Percentiles rank a stretch among this genome's conserved stretches.
Evolutionary conservation across 2,797 vertebrate genomes (phyloP).

Genomic region (Holocentrus rufus): DNA sequence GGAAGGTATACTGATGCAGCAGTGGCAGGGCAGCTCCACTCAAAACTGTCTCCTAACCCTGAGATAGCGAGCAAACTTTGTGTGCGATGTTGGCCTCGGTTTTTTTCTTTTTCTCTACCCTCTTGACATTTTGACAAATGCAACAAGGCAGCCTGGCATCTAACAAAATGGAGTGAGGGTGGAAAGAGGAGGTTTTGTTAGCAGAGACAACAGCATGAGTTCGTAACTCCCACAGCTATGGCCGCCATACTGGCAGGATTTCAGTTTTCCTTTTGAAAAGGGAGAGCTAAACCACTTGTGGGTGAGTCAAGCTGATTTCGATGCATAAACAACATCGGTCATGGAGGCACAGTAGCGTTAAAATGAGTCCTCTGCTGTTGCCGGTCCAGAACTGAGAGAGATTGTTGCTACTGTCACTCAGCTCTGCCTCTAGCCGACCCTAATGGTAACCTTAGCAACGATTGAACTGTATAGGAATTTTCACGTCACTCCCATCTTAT

Average conservation of each 20-base stretch:
- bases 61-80: background rate
- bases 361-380: slow-evolving; percentile 9
- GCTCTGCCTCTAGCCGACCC: background rate
- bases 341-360: background rate
- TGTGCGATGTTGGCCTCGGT: background rate
- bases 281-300: background rate
- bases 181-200: background rate
- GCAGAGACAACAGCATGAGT: background rate
- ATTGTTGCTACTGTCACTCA: background rate
- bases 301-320: too few species aligned
- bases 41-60: background rate
- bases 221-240: background rate
- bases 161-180: background rate
- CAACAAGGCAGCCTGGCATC: too few species aligned
- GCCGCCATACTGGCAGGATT: background rate
- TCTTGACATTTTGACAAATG: background rate
- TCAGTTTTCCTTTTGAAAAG: background rate
- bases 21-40: background rate
- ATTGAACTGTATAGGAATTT: too few species aligned
- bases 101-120: background rate
- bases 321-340: too few species aligned
- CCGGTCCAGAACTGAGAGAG: background rate
- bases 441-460: background rate
- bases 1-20: background rate
- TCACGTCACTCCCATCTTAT: too few species aligned